phyloP scores from a whole-genome alignment of 2,113 vertebrate genomes.

The Protomyctophum bolini region DNA sequence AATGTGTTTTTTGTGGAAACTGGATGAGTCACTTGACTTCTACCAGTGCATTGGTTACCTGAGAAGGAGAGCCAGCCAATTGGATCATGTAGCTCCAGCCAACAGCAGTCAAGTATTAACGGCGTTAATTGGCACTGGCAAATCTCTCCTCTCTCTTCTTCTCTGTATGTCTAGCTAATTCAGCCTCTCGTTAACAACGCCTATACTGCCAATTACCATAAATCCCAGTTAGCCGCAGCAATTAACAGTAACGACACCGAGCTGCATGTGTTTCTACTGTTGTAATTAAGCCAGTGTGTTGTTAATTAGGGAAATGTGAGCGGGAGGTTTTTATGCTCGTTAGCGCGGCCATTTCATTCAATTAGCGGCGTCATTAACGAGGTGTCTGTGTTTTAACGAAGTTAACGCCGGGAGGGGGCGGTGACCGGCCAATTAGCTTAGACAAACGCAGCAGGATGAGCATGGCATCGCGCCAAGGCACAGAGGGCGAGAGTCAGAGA shows the following conservation, averaged over 20 bases:
- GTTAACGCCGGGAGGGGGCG: conserved; percentile 70
- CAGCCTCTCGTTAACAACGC: conserved; percentile 79
- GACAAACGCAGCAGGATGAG: conserved; percentile 89
- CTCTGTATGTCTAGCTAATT: conserved; percentile 72
- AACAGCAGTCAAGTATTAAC: conserved; percentile 52
- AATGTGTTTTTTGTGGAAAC: too few relatives aligned
- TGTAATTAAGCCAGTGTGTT: conserved; percentile 98
- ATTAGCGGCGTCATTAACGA: conserved; percentile 98
- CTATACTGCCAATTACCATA: conserved; percentile 98
- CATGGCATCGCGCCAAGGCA: conserved; percentile 78
- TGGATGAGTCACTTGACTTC: not conserved
- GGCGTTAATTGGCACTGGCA: conserved; percentile 83
- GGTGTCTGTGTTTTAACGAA: conserved; percentile 74
- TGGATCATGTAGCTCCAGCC: conserved; percentile 16
- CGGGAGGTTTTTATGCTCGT: conserved; percentile 98
- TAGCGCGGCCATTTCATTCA: conserved; percentile 99
- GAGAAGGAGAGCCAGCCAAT: conserved; percentile 14
- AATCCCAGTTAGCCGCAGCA: conserved; percentile 92
- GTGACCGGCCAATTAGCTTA: conserved; percentile 84
- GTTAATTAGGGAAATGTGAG: conserved; percentile 99
- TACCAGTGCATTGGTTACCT: not conserved
- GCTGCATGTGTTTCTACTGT: conserved; percentile 93
- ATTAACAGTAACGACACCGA: conserved; percentile 92
- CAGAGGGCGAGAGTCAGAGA: conserved; percentile 60
- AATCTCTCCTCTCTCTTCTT: conserved; percentile 52